phyloP scores from a whole-genome alignment of 1,140 invertebrate genomes.

The Monomorium pharaonis region DNA sequence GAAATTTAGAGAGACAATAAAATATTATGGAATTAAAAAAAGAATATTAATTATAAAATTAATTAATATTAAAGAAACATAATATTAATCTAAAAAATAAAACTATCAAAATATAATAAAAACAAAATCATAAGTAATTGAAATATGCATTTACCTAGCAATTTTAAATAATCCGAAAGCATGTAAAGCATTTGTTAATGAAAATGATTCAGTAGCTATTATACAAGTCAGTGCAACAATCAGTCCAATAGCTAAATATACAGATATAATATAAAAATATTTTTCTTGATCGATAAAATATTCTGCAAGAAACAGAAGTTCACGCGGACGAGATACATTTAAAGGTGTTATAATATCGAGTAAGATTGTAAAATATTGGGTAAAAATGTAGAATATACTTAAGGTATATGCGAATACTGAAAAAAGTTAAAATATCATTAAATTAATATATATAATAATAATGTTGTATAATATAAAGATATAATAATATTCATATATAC shows the following conservation, averaged over 20 bases:
- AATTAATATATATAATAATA: no score
- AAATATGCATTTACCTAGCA: constrained; percentile 9
- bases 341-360: constrained; percentile 18
- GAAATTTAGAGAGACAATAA: no score
- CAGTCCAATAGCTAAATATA: constrained; percentile 46
- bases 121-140: neutral
- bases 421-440: neutral
- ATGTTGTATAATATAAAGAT: no score
- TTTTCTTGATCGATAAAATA: constrained; percentile 66
- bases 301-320: constrained; percentile 3
- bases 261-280: constrained; percentile 58
- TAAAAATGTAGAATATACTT: neutral
- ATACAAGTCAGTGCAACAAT: constrained; percentile 9
- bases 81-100: neutral
- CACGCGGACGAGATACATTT: constrained; percentile 24
- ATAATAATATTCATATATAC: no score
- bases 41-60: neutral
- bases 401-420: neutral
- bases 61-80: neutral
- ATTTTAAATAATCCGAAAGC: constrained; percentile 37
- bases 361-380: neutral
- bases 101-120: neutral
- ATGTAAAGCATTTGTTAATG: constrained; percentile 18
- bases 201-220: constrained; percentile 56
- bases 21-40: neutral